phyloP scores from a whole-genome alignment of 2,113 vertebrate genomes.

The Actinemys pallida region DNA sequence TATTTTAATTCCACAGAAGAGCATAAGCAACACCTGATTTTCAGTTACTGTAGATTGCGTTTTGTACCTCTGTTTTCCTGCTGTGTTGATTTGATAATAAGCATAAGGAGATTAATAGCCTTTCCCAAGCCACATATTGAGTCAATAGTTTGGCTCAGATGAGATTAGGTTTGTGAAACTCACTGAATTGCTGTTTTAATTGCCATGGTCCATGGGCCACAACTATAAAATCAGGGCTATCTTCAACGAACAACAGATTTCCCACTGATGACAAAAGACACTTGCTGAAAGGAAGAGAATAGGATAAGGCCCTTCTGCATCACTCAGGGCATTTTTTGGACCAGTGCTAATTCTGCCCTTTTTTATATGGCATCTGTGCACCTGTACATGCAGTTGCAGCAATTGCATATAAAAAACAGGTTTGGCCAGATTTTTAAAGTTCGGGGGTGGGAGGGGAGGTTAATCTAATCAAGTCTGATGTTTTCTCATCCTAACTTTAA shows the following conservation, averaged over 20 bases:
- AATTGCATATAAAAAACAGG: background rate
- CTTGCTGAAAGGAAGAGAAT: fast-evolving
- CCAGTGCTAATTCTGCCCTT: fast-evolving
- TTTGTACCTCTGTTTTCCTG: background rate
- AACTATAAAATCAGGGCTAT: background rate
- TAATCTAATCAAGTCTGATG: background rate
- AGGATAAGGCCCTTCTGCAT: background rate
- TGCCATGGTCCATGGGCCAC: background rate
- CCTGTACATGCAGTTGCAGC: background rate
- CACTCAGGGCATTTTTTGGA: background rate
- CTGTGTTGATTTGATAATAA: background rate
- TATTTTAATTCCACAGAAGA: background rate
- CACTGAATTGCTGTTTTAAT: background rate
- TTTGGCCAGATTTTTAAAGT: background rate
- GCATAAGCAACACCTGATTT: background rate
- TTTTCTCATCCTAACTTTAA: background rate
- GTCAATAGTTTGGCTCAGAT: background rate
- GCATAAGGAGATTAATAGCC: background rate
- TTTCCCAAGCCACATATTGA: background rate
- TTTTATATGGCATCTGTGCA: background rate
- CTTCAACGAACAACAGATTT: background rate
- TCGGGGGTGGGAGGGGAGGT: background rate
- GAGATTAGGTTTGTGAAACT: background rate
- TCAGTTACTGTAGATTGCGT: background rate
- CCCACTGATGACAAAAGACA: background rate